Evolutionary conservation across 2,888 invertebrate species (phyloP).

Genomic region (Cephalotes varians): DNA sequence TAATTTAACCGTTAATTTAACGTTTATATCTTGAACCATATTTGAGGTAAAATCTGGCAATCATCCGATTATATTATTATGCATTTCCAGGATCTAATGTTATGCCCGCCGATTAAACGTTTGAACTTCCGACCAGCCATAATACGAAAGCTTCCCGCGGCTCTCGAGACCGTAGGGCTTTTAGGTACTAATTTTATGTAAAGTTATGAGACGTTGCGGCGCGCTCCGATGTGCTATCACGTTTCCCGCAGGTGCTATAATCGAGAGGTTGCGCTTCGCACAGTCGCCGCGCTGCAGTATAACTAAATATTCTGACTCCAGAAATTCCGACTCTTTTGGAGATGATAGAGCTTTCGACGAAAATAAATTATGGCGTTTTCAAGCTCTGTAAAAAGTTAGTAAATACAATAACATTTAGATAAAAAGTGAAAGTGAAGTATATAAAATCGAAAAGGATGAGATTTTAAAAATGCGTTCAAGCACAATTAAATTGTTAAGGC

Average conservation of each 20-base stretch:
- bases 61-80: slow-evolving; percentile 13
- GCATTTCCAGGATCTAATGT: slow-evolving; percentile 27
- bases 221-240: slow-evolving; percentile 79
- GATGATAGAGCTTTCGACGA: slow-evolving; percentile 1
- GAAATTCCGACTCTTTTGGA: slow-evolving; percentile 62
- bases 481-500: not conserved
- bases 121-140: slow-evolving; percentile 15
- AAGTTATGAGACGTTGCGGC: slow-evolving; percentile 81
- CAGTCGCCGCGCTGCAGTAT: slow-evolving; percentile 68
- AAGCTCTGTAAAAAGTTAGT: not conserved
- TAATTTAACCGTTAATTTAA: not conserved
- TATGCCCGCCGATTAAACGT: slow-evolving; percentile 50
- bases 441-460: not conserved
- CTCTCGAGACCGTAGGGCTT: slow-evolving; percentile 80
- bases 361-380: not conserved
- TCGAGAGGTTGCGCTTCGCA: slow-evolving; percentile 72
- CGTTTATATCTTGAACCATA: not conserved
- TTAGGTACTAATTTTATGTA: slow-evolving; percentile 85
- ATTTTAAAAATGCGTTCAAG: not conserved
- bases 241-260: slow-evolving; percentile 82
- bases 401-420: not conserved
- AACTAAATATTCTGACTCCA: slow-evolving; percentile 74
- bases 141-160: slow-evolving; percentile 62
- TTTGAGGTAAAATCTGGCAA: not conserved
- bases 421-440: not conserved